These are phyloP conservation scores for Drosophila azteca DNA, from an alignment of 1,140 invertebrate genomes.

Conservation along the genomic window DNA sequence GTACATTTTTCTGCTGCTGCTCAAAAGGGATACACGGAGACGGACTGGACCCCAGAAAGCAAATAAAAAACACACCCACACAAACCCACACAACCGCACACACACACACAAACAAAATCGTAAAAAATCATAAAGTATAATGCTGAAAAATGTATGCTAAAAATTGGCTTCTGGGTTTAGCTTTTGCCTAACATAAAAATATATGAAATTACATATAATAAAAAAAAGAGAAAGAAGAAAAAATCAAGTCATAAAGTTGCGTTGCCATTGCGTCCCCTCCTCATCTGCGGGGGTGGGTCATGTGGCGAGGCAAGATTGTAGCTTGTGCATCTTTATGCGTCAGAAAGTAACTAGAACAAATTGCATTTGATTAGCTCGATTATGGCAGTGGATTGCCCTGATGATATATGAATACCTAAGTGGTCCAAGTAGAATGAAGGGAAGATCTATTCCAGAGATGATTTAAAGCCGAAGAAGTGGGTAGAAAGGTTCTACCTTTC, in stretches of 20 bases:
- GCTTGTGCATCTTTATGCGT: slow-evolving; percentile 12
- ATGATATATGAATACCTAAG: slow-evolving; percentile 28
- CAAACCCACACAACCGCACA: too few species aligned
- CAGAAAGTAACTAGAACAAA: slow-evolving; percentile 61
- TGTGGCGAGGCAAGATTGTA: neutral
- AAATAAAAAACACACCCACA: slow-evolving; percentile 47
- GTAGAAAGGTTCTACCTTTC: too few species aligned
- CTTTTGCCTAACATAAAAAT: slow-evolving; percentile 54
- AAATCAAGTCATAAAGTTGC: slow-evolving; percentile 74
- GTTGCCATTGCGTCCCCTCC: slow-evolving; percentile 42
- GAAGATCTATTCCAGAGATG: neutral
- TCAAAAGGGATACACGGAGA: too few species aligned
- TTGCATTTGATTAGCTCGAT: slow-evolving; percentile 53
- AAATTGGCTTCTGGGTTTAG: slow-evolving; percentile 50
- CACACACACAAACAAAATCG: slow-evolving; percentile 55
- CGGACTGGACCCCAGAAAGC: slow-evolving; percentile 24
- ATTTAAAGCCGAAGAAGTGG: neutral
- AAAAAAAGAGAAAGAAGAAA: slow-evolving; percentile 9
- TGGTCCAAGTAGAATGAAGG: neutral
- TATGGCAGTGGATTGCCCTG: slow-evolving; percentile 14
- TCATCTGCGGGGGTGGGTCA: too few species aligned
- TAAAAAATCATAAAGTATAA: slow-evolving; percentile 77
- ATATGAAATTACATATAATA: slow-evolving; percentile 76
- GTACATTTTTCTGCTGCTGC: slow-evolving; percentile 23
- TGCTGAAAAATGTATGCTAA: slow-evolving; percentile 73